Evolutionary conservation across 2,888 invertebrate genomes (phyloP), one percentile per base, ranked within the genome.

Genomic region (Muschampia plurimacula): DNA sequence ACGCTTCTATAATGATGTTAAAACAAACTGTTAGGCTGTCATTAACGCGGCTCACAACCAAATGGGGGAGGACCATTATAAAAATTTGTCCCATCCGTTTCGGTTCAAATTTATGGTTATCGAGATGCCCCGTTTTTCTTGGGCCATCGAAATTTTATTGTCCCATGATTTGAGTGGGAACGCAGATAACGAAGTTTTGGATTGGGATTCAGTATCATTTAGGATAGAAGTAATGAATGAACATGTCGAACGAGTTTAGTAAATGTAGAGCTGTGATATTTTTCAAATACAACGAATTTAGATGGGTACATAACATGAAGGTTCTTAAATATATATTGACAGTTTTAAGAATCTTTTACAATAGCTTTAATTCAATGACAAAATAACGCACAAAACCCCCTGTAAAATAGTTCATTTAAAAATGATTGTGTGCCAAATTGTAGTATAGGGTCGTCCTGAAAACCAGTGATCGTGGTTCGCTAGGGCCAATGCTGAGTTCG

Each of bases 61-160:
- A 92, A 92, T 93, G 91, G 92, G 89, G 89, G 88, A 89, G 89
- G 85, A 85, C 92, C 93, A 94, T 94, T 93, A 93, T 93, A 93
- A 93, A 94, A 93, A 94, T 94, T 94, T 94, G 94, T 94, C 94
- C 91, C 93, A 92, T 93, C 93, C 94, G 91, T 90, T 93, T 89
- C 91, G 90, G 86, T 84, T 85, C 86, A 87, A 93, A 94, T 93
- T 94, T 94, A 94, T 94, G 90, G 89, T 93, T 92, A 93, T 93
- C 93, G 91, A 88, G 85, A 82, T 88, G 88, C 84, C 86, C 88
- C 89, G 92, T 91, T 91, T 90, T 89, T 90, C 89, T 90, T 89
- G 81, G 86, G 82, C 89, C 88, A 88, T 92, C 87, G 87, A 88
- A 87, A 87, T 93, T 94, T 93, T 93, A 93, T 93, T 92, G 87